These are phyloP conservation scores for Maniola hyperantus DNA, from an alignment of 2,888 invertebrate genomes.

Conservation along the genomic window DNA sequence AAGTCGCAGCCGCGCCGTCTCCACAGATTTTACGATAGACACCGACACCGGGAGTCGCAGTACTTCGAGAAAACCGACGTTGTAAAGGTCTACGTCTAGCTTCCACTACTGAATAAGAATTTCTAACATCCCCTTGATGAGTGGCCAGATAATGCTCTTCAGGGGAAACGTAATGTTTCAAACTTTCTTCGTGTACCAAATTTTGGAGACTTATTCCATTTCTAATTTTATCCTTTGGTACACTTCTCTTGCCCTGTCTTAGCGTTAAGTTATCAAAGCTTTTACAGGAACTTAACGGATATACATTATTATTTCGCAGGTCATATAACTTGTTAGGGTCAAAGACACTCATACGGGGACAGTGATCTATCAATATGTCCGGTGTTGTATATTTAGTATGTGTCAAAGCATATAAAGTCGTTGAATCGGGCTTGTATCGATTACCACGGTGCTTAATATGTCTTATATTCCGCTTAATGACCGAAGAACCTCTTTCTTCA, in stretches of 20 bases:
- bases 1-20: conserved; percentile 47
- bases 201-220: conserved; percentile 72
- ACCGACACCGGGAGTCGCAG: conserved; percentile 68
- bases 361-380: conserved; percentile 68
- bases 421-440: conserved; percentile 57
- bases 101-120: conserved; percentile 69
- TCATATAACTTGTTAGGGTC: conserved; percentile 69
- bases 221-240: conserved; percentile 55
- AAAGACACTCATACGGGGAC: conserved; percentile 67
- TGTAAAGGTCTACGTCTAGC: conserved; percentile 59
- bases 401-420: conserved; percentile 42
- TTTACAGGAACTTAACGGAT: conserved; percentile 67
- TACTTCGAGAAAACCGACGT: conserved; percentile 56
- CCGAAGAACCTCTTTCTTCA: conserved; percentile 69
- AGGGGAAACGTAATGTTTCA: conserved; percentile 68
- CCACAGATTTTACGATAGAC: conserved; percentile 70
- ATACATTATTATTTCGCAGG: conserved; percentile 69
- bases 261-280: conserved; percentile 77
- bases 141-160: conserved; percentile 50
- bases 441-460: conserved; percentile 69
- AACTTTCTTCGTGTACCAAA: conserved; percentile 63
- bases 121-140: conserved; percentile 59
- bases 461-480: conserved; percentile 72
- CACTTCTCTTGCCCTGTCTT: conserved; percentile 53
- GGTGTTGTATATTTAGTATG: conserved; percentile 57